Evolutionary conservation across 2,113 vertebrate species (phyloP).

Genomic region (Tautogolabrus adspersus): DNA sequence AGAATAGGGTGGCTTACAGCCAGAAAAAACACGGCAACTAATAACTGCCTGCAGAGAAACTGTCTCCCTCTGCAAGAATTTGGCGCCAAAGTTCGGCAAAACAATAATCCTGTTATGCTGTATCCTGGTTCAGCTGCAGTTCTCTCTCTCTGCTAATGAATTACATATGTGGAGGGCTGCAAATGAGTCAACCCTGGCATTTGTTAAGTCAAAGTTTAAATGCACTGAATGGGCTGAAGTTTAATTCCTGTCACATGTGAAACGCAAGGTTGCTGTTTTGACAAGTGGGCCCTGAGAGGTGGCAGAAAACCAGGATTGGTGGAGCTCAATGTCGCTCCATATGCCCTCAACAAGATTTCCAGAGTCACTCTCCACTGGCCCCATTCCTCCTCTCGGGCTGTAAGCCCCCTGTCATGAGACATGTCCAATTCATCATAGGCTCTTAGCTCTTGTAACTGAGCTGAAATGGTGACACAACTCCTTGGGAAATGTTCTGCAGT

Average conservation of each 20-base stretch:
- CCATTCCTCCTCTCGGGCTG: constrained; percentile 37
- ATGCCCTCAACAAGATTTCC: constrained; percentile 55
- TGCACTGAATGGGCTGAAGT: constrained; percentile 45
- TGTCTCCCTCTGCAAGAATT: constrained; percentile 35
- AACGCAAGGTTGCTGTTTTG: constrained; percentile 55
- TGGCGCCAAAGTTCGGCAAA: constrained; percentile 23
- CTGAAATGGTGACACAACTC: constrained; percentile 52
- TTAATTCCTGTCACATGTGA: constrained; percentile 46
- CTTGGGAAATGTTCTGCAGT: constrained; percentile 61
- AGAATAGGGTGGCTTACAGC: constrained; percentile 21
- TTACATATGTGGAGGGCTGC: constrained; percentile 44
- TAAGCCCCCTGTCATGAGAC: constrained; percentile 48
- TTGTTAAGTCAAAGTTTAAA: constrained; percentile 48
- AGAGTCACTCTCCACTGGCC: constrained; percentile 43
- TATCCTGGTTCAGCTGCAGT: constrained; percentile 50
- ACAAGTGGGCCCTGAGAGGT: constrained; percentile 36
- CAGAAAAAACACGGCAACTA: constrained; percentile 31
- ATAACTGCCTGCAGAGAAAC: constrained; percentile 38
- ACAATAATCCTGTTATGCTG: constrained; percentile 47
- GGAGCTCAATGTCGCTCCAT: constrained; percentile 14
- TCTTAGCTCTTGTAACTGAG: constrained; percentile 62
- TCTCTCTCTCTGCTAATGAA: constrained; percentile 50
- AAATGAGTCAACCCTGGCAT: constrained; percentile 47
- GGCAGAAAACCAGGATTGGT: constrained; percentile 32
- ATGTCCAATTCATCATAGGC: constrained; percentile 63